Evolutionary conservation across 2,888 invertebrate genomes (phyloP), one percentile per base, ranked within the genome.

Genomic region (Elegia similella): DNA sequence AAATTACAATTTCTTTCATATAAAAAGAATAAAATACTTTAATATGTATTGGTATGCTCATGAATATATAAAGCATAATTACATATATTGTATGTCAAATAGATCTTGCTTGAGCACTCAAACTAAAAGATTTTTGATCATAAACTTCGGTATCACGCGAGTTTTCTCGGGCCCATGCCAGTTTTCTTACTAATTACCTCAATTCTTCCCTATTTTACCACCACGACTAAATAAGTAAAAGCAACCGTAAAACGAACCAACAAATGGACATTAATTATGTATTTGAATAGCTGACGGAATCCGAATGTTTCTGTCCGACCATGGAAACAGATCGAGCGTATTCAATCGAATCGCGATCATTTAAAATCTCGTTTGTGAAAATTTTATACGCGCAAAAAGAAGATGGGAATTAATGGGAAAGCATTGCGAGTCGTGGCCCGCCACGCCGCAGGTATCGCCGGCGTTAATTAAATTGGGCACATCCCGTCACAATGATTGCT

Each of bases 381-480:
- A 57, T 57, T 62, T 61, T 63, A 60, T 59, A 55, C 56, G 59
- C 52, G 56, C 59, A 55, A 58, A 56, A 61, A 63, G 67, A 63
- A 66, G 65, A 63, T 62, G 66, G 62, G 65, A 71, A 74, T 75
- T 72, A 75, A 75, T 78, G 65, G 63, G 57, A 67, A 75, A 72
- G 76, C 65, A 73, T 75, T 77, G 76, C 66, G 67, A 75, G 78
- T 76, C 66, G 68, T 63, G 67, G 65, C 63, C 58, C 62, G 62
- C 46, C 46, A 56, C 56, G 57, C 57, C 57, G 62, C 72, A 75
- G 73, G 72, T 74, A 75, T 74, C 67, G 71, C 60, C 64, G 59
- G 67, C 68, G 76, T 79, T 83, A 81, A 83, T 83, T 83, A 81
- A 81, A 84, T 80, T 71, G 68, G 73, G 67, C 73, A 77, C 73